Evolutionary conservation across 2,797 vertebrate species (phyloP).

Genomic region (Halcyon leucocephala): DNA sequence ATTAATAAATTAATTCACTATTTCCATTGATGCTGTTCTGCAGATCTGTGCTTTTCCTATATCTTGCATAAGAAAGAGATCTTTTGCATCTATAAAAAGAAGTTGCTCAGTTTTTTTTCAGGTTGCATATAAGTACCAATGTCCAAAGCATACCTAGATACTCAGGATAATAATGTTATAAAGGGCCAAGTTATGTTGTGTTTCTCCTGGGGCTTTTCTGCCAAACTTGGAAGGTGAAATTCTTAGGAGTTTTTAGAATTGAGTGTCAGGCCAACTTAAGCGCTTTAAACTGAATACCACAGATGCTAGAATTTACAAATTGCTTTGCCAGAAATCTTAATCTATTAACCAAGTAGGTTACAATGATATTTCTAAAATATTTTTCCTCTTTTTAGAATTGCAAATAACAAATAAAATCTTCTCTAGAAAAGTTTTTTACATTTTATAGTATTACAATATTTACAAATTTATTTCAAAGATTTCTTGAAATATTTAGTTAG

Average conservation of each 20-base stretch:
- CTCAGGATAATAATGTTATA: neutral
- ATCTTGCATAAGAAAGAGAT: neutral
- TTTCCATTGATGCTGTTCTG: neutral
- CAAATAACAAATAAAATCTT: neutral
- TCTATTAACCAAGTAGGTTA: neutral
- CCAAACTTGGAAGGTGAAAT: neutral
- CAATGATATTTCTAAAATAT: neutral
- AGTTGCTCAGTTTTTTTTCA: neutral
- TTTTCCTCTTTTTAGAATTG: neutral
- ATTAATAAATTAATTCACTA: neutral
- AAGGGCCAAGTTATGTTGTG: neutral
- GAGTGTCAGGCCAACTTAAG: neutral
- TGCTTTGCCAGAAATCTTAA: neutral
- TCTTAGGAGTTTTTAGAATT: neutral
- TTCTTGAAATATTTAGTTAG: neutral
- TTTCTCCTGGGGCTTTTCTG: neutral
- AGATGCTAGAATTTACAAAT: neutral
- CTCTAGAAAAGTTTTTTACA: neutral
- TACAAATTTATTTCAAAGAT: neutral
- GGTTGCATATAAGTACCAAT: neutral
- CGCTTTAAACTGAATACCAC: neutral
- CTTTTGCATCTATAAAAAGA: neutral
- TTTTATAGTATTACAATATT: neutral
- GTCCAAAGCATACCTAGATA: neutral
- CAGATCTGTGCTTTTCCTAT: neutral